Conservation (phyloP, 2,797 vertebrate genomes). For the Bovichtus variegatus region DNA sequence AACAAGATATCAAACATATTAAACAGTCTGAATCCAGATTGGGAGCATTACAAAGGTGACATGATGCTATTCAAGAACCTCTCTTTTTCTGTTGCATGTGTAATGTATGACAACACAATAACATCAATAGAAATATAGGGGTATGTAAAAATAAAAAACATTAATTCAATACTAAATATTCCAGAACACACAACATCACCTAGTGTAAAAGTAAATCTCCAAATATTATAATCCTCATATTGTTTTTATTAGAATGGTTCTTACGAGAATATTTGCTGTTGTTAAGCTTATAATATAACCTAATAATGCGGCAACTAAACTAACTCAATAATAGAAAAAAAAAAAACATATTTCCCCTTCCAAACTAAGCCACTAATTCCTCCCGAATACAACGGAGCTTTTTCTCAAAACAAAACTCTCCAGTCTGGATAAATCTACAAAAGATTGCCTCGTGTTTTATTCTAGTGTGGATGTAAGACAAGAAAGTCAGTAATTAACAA, state of each 20-base stretch:
- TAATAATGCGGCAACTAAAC: neutral
- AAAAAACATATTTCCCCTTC: neutral
- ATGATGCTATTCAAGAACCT: neutral
- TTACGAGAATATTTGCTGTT: neutral
- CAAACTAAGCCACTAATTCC: neutral
- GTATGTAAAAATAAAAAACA: neutral
- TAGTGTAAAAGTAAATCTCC: too few relatives aligned
- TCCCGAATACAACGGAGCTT: neutral
- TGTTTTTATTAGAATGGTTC: neutral
- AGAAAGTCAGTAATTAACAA: neutral
- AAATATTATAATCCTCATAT: neutral
- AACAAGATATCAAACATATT: neutral
- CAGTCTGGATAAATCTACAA: neutral
- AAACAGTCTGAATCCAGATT: neutral
- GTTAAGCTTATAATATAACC: neutral
- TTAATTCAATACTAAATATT: neutral
- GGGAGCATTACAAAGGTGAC: neutral
- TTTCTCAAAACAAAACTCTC: neutral
- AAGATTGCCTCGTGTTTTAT: neutral
- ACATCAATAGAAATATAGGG: neutral
- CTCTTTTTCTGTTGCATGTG: neutral
- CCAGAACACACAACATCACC: neutral
- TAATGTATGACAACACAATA: too few relatives aligned
- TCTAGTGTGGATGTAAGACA: neutral
- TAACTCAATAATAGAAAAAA: too few relatives aligned